A percentile compares a stretch with the other conserved stretches of the same genome.
phyloP scores from a whole-genome alignment of 2,113 vertebrate species.

The Harpagus bidentatus region DNA sequence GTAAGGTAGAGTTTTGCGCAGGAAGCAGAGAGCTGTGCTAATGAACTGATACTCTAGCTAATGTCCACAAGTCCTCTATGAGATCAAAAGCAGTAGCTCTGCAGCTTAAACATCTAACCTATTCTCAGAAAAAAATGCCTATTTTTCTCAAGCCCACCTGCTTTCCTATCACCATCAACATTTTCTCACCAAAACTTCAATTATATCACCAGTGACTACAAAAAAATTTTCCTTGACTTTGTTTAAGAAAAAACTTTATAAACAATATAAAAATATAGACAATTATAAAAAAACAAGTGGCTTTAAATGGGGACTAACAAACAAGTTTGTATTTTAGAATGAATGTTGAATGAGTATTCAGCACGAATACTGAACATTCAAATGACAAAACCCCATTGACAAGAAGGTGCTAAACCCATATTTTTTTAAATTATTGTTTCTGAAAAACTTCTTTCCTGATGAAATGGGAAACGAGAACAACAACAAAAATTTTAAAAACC shows the following conservation, averaged over 20 bases:
- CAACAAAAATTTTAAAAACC: not conserved
- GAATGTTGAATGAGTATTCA: not conserved
- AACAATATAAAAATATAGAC: not conserved
- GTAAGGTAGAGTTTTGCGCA: not conserved
- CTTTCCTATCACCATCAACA: not conserved
- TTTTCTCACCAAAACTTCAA: not conserved
- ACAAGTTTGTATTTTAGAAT: not conserved
- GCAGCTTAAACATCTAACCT: not conserved
- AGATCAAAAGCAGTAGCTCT: not conserved
- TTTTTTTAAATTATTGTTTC: not conserved
- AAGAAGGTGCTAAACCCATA: not conserved
- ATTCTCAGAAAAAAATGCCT: not conserved
- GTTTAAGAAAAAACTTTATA: not conserved
- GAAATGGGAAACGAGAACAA: not conserved
- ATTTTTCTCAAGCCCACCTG: not conserved
- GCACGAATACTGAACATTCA: not conserved
- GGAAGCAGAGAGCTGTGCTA: not conserved
- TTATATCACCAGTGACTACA: not conserved
- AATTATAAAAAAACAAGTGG: no score
- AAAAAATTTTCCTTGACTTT: not conserved
- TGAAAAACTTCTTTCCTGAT: not conserved
- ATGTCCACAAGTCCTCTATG: not conserved
- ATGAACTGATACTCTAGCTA: not conserved
- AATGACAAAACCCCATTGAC: not conserved
- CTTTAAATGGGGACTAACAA: not conserved